Evolutionary conservation across 1,140 invertebrate genomes (phyloP), one percentile per base, ranked within the genome.

Genomic region (Drosophila varians): DNA sequence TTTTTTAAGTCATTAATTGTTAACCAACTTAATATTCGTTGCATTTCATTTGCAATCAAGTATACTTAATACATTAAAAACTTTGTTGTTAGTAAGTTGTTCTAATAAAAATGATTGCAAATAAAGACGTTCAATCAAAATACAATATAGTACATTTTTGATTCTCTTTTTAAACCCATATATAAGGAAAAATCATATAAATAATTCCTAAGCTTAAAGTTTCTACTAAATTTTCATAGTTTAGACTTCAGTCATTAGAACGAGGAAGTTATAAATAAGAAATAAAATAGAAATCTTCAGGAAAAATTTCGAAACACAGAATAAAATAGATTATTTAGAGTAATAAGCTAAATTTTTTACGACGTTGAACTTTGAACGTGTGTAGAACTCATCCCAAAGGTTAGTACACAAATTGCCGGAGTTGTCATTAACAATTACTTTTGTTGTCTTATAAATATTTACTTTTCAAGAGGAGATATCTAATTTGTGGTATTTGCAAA

Each of bases 401-500:
- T 38, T 14, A 7, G 36, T 38, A 38, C n/a, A 38, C 36, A 16
- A 38, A 38, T 6, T 6, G 16, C 3, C 11, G 2, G 31, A 3
- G 31, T 1, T 34, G 31, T 12, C 31, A 34, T n/a, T 34, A 34
- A 34, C n/a, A 12, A 34, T 34, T 34, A 34, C 9, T 6, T 3
- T n/a, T 34, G 9, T 34, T 34, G 31, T 34, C 36, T 38, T 38
- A 7, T 1, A 38, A 12, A 38, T 5, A 8, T 4, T 38, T 12
- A 38, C 4, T 16, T 5, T 4, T 12, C 4, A 38, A 8, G 1
- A 12, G 14, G 7, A 38, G 36, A 12, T 38, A 55, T 11, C 46
- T 42, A 46, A 55, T 46, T 55, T 55, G 40, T 40, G 36, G 38
- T 18, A 23, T 47, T 55, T 23, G 52, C 52, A 46, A 54, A 16